These are phyloP conservation scores for Gastrophryne carolinensis DNA, from an alignment of 2,797 vertebrate genomes.

Conservation along the genomic window DNA sequence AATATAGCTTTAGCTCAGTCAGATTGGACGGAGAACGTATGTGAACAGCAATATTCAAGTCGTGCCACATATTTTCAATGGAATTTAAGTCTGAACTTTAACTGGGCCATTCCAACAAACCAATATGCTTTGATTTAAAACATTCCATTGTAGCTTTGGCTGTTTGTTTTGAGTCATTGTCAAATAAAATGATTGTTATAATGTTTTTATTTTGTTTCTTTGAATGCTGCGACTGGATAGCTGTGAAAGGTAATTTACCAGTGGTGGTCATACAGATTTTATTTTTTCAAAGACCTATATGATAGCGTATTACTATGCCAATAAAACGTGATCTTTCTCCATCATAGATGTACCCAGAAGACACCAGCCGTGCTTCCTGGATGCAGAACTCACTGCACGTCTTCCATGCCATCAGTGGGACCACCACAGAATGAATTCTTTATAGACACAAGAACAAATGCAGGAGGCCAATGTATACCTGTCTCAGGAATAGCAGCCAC, in stretches of 20 bases:
- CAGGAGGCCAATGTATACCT: background rate
- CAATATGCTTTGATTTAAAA: too few relatives aligned
- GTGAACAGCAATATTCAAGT: too few relatives aligned
- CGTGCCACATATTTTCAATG: too few relatives aligned
- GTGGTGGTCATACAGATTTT: background rate
- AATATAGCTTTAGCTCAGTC: too few relatives aligned
- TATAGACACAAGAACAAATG: background rate
- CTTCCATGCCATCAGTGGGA: conserved; percentile 93
- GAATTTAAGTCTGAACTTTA: too few relatives aligned
- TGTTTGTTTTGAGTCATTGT: too few relatives aligned
- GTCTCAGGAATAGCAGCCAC: conserved; percentile 43
- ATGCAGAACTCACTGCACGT: conserved; percentile 90
- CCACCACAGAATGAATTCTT: conserved; percentile 65
- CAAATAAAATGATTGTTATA: background rate
- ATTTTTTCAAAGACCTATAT: too few relatives aligned
- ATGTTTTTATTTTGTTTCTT: conserved; percentile 63
- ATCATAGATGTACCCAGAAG: conserved; percentile 87
- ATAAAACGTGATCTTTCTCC: conserved; percentile 44
- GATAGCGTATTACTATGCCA: conserved; percentile 36
- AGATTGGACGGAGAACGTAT: too few relatives aligned
- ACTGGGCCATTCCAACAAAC: too few relatives aligned
- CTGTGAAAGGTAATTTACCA: conserved; percentile 77
- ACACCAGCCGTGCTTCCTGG: conserved; percentile 81
- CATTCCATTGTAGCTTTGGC: too few relatives aligned
- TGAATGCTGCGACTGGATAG: conserved; percentile 75